phyloP scores from a whole-genome alignment of 2,888 invertebrate species.

The Nemotelus pantherinus region DNA sequence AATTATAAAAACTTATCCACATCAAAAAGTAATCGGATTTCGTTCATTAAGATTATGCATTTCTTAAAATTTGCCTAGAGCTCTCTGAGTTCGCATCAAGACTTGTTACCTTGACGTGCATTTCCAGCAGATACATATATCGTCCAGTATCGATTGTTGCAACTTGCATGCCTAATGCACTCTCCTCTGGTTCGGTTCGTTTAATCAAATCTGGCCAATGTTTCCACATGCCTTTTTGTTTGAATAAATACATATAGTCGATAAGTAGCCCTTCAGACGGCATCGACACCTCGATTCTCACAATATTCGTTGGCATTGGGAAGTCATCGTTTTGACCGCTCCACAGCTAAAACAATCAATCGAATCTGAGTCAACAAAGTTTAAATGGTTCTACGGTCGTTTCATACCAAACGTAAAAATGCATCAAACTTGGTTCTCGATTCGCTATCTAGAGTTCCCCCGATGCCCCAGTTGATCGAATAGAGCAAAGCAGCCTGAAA shows the following conservation, averaged over 20 bases:
- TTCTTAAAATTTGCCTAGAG: too few species aligned
- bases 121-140: constrained; percentile 77
- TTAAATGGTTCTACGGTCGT: background rate
- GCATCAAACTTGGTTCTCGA: constrained; percentile 77
- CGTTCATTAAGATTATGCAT: too few species aligned
- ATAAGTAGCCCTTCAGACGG: constrained; percentile 82
- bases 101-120: constrained; percentile 71
- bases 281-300: constrained; percentile 77
- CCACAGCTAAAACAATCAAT: constrained; percentile 60
- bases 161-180: constrained; percentile 68
- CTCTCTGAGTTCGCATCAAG: too few species aligned
- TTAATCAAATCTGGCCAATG: constrained; percentile 81
- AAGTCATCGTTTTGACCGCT: constrained; percentile 64
- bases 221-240: constrained; percentile 88
- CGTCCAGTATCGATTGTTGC: constrained; percentile 89
- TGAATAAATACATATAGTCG: constrained; percentile 84
- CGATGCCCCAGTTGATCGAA: constrained; percentile 85
- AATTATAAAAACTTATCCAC: too few species aligned
- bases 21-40: too few species aligned
- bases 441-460: constrained; percentile 78
- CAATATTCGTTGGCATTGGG: constrained; percentile 70
- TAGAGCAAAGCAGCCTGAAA: constrained; percentile 80
- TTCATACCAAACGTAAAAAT: constrained; percentile 66
- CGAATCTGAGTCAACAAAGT: background rate
- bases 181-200: constrained; percentile 68